These are phyloP conservation scores for Amblyornis subalaris DNA, from an alignment of 2,113 vertebrate species.

Conservation along the genomic window DNA sequence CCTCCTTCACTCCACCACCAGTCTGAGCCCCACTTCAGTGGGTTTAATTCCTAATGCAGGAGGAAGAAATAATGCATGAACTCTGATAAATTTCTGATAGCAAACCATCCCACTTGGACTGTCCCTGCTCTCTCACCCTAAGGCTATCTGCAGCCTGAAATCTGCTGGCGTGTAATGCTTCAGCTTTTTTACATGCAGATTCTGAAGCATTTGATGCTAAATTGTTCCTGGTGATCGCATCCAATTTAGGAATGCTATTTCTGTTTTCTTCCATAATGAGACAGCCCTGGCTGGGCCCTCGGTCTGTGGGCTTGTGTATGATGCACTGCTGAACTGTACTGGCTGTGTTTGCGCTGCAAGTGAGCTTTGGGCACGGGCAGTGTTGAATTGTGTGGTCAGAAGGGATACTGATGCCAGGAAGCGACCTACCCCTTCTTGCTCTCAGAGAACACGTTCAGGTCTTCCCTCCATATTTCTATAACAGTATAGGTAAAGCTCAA, in stretches of 20 bases:
- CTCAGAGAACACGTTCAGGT: accelerated
- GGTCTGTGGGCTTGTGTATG: background rate
- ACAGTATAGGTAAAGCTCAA: background rate
- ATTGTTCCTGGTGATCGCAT: background rate
- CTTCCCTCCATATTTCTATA: background rate
- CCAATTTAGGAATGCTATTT: background rate
- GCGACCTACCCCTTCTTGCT: background rate
- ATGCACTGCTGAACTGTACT: background rate
- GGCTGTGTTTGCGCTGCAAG: background rate
- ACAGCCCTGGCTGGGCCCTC: background rate
- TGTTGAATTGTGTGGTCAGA: background rate
- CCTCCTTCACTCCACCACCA: background rate
- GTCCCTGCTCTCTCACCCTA: background rate
- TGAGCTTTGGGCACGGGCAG: background rate
- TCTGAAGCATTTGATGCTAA: background rate
- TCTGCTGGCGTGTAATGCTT: background rate
- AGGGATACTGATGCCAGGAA: background rate
- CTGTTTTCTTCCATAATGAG: background rate
- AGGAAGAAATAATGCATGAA: background rate
- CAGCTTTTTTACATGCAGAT: background rate
- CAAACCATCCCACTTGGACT: background rate
- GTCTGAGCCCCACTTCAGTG: background rate
- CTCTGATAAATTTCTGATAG: background rate
- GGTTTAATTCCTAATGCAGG: background rate
- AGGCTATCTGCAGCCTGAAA: background rate